A percentile compares a stretch with the other conserved stretches of the same genome.
Evolutionary conservation across 64 coral and sea anemone species (phyloP).

Genomic region (Exaiptasia diaphana): DNA sequence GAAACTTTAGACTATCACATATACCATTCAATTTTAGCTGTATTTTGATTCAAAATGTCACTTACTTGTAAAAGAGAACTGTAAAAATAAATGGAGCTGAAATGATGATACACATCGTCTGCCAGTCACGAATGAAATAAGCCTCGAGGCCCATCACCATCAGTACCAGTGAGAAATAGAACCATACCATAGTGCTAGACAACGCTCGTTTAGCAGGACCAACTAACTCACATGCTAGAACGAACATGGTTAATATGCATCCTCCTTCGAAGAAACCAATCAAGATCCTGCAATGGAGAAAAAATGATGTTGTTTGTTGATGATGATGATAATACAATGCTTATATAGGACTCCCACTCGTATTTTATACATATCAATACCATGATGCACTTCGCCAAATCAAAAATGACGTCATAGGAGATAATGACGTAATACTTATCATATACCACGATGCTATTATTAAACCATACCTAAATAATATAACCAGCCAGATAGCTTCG

Average conservation of each 20-base stretch:
- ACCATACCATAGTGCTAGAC: slow-evolving; percentile 67
- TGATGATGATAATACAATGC: too few species aligned
- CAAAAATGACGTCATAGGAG: too few species aligned
- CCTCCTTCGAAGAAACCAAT: slow-evolving; percentile 86
- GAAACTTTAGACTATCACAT: not conserved
- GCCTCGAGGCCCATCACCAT: slow-evolving; percentile 81
- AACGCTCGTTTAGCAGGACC: slow-evolving; percentile 79
- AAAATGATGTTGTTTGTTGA: too few species aligned
- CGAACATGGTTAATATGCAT: slow-evolving; percentile 59
- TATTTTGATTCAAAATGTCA: not conserved
- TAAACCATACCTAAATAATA: slow-evolving; percentile 56
- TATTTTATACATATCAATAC: too few species aligned
- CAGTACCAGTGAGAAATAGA: slow-evolving; percentile 68
- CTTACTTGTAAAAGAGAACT: slow-evolving; percentile 85
- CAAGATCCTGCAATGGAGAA: too few species aligned
- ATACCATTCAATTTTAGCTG: not conserved
- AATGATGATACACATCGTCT: slow-evolving; percentile 65
- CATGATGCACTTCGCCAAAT: too few species aligned
- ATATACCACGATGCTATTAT: too few species aligned
- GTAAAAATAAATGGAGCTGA: slow-evolving; percentile 82
- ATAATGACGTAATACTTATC: too few species aligned
- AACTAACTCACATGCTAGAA: slow-evolving; percentile 74
- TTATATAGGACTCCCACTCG: too few species aligned
- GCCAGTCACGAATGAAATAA: slow-evolving; percentile 74
- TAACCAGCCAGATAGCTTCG: slow-evolving; percentile 57